A percentile compares a stretch with the other conserved stretches of the same genome.
phyloP scores from a whole-genome alignment of 2,113 vertebrate genomes.

The Hydropotes inermis region DNA sequence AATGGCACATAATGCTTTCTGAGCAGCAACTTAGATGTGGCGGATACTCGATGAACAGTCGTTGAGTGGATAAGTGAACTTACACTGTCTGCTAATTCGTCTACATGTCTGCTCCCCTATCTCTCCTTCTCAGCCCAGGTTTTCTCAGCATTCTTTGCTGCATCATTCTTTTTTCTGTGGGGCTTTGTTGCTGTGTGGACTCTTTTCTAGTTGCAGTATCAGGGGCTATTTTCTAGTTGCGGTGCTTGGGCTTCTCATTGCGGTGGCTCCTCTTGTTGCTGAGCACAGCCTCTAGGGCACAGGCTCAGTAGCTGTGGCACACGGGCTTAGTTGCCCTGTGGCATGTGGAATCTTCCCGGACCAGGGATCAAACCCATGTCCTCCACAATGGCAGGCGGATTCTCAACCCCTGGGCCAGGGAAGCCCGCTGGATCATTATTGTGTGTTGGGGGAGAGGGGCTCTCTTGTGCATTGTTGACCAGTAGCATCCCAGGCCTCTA shows the following conservation, averaged over 20 bases:
- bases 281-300: not conserved
- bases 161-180: fast-evolving
- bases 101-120: fast-evolving
- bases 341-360: not conserved
- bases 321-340: not conserved
- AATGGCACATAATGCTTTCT: not conserved
- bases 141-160: not conserved
- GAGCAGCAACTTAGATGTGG: no score
- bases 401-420: not conserved
- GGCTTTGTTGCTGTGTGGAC: not conserved
- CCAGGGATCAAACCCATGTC: not conserved
- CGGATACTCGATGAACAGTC: not conserved
- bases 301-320: not conserved
- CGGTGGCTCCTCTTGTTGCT: not conserved
- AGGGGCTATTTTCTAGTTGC: not conserved
- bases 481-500: not conserved
- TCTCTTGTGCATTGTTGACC: not conserved
- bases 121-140: not conserved
- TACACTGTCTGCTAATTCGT: not conserved
- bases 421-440: not conserved
- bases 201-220: not conserved
- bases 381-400: not conserved
- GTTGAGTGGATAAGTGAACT: not conserved
- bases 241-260: not conserved
- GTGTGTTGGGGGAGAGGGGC: fast-evolving